These are phyloP conservation scores for Rachycentron canadum DNA, from an alignment of 2,797 vertebrate genomes.

Conservation along the genomic window DNA sequence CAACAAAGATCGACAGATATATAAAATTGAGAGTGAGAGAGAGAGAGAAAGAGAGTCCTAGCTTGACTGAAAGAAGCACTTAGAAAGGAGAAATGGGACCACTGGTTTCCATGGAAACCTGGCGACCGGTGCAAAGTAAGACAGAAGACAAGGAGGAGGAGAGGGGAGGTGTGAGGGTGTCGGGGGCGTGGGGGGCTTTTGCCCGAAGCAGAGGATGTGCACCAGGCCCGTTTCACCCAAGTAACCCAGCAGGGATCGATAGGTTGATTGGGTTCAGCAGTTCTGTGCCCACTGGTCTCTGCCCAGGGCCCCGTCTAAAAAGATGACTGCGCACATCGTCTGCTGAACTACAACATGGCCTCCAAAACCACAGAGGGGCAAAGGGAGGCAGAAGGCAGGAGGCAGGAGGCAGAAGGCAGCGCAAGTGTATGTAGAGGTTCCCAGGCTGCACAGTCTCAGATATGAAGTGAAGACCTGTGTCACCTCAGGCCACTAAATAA, in stretches of 20 bases:
- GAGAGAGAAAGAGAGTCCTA: conserved; percentile 14
- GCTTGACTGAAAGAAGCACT: conserved; percentile 62
- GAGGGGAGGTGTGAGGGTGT: background rate
- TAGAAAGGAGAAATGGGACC: conserved; percentile 67
- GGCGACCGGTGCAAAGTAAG: conserved; percentile 56
- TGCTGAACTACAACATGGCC: conserved; percentile 33
- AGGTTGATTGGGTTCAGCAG: conserved; percentile 79
- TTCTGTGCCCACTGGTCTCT: conserved; percentile 49
- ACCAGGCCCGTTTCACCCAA: conserved; percentile 39
- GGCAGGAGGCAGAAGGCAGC: background rate
- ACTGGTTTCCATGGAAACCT: conserved; percentile 76
- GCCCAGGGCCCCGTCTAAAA: conserved; percentile 50
- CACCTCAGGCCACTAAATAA: conserved; percentile 7
- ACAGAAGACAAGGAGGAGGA: conserved; percentile 23
- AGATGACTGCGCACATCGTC: conserved; percentile 66
- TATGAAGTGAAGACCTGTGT: conserved; percentile 9
- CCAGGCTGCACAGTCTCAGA: background rate
- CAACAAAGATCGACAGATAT: conserved; percentile 32
- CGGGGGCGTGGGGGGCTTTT: conserved; percentile 2
- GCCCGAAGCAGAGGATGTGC: conserved; percentile 62
- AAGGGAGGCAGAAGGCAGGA: background rate
- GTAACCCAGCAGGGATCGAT: conserved; percentile 67
- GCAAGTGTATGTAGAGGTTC: background rate
- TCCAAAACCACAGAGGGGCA: conserved; percentile 40
- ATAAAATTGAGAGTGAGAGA: conserved; percentile 25